phyloP scores from a whole-genome alignment of 2,113 vertebrate genomes.

The Mohoua ochrocephala region DNA sequence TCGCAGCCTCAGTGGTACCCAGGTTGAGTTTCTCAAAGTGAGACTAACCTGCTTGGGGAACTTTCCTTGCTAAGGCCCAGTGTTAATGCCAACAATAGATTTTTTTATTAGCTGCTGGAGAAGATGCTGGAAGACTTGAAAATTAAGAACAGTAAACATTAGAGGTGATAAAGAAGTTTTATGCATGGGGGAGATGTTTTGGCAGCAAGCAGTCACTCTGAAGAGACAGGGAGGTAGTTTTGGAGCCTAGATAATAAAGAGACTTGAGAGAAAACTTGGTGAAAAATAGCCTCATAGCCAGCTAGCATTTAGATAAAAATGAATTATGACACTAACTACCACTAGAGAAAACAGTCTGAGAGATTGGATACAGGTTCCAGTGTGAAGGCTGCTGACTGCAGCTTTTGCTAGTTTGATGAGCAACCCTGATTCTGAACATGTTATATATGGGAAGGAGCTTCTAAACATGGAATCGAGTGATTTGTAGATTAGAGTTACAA shows the following conservation, averaged over 20 bases:
- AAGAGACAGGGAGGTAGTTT: neutral
- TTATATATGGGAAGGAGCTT: neutral
- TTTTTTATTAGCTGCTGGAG: constrained; percentile 1
- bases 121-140: neutral
- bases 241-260: neutral
- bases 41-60: neutral
- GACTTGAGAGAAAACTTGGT: neutral
- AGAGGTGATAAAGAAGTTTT: neutral
- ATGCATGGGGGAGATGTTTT: neutral
- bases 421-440: neutral
- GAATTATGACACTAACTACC: neutral
- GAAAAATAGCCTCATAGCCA: neutral
- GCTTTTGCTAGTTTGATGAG: neutral
- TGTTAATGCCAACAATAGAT: neutral
- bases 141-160: constrained; percentile 5
- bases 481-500: neutral
- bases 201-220: neutral
- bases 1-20: neutral
- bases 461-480: neutral
- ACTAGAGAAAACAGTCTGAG: neutral
- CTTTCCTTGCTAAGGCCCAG: neutral
- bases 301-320: neutral
- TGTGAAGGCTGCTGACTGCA: neutral
- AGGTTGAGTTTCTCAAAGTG: neutral
- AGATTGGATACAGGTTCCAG: neutral